Evolutionary conservation across 1,140 invertebrate genomes (phyloP), one percentile per base, ranked within the genome.

Genomic region (Metopolophium dirhodum): DNA sequence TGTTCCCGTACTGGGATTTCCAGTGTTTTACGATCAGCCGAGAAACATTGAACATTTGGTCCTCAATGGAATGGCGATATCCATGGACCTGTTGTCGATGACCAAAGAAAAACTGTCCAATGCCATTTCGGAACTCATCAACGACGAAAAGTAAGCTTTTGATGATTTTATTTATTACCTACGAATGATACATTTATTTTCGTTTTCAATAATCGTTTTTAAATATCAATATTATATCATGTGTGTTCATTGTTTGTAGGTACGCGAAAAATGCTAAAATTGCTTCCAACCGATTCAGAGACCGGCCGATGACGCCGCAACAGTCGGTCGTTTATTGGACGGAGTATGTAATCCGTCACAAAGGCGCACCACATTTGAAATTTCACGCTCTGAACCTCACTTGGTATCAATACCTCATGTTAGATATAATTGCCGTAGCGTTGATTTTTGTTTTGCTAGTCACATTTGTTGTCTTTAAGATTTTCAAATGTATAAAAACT

Each of bases 1-100:
- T 94, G 96, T 97, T 20, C 97, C 97, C 3, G 95, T 97, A 3
- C 95, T 97, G 47, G 97, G 96, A 9, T 95, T 97, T 89, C 97
- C 97, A 57, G 95, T 97, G n/a, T 96, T 96, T 82, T 95, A 95
- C 35, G 96, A 97, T 94, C 97, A 97, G 94, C 94, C 94, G 37
- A 94, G 95, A 35, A 96, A 96, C 94, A 95, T 95, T 14, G 68
- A 61, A 22, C 54, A 93, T 51, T 91, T 93, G 3, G 61, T 91
- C 18, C 95, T 94, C 22, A 95, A 94, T 90, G 95, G 95, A n/a
- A 94, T 95, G 14, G 94, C 94, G 1, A 41, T 95, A 9, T 94
- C 94, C 45, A 35, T 96, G 68, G 94, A 95, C 68, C 94, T 95
- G 23, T 86, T 94, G 0, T 95, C 95, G 23, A 94, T 96, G 0